Conservation (phyloP, 2,888 invertebrate genomes). For the Apamea monoglypha region DNA sequence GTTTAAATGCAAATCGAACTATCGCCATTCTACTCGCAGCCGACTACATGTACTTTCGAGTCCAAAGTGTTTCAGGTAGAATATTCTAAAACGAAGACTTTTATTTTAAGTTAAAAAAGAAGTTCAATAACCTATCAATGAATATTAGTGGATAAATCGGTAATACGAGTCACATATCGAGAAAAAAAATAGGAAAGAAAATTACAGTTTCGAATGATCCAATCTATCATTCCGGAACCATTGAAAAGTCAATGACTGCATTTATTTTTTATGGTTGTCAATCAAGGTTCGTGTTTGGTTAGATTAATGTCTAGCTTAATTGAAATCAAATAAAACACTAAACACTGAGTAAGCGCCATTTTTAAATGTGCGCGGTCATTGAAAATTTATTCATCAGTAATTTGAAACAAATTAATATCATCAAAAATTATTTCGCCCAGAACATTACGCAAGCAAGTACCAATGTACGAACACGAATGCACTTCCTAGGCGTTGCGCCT, state of each 20-base stretch:
- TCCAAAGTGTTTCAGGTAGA: constrained; percentile 40
- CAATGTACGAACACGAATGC: constrained; percentile 77
- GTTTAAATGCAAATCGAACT: constrained; percentile 72
- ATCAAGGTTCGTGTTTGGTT: constrained; percentile 52
- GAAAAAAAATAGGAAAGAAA: constrained; percentile 36
- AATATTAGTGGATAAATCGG: constrained; percentile 18
- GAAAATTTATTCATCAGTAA: constrained; percentile 25
- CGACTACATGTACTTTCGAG: constrained; percentile 58
- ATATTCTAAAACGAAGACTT: not conserved
- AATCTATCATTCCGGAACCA: constrained; percentile 55
- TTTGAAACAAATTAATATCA: constrained; percentile 29
- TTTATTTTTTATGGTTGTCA: constrained; percentile 61
- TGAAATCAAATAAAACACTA: constrained; percentile 54
- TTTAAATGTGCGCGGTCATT: constrained; percentile 36
- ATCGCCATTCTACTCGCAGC: constrained; percentile 69
- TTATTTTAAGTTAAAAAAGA: not conserved
- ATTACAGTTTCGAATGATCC: constrained; percentile 43
- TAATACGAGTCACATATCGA: constrained; percentile 13
- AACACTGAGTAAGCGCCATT: constrained; percentile 30
- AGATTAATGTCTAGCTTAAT: constrained; percentile 53
- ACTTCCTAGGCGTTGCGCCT: constrained; percentile 83
- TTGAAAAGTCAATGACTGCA: constrained; percentile 67
- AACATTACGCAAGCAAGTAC: constrained; percentile 70
- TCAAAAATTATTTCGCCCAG: constrained; percentile 67
- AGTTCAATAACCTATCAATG: constrained; percentile 19